Evolutionary conservation across 2,113 vertebrate species (phyloP).

Genomic region (Lepus timidus): DNA sequence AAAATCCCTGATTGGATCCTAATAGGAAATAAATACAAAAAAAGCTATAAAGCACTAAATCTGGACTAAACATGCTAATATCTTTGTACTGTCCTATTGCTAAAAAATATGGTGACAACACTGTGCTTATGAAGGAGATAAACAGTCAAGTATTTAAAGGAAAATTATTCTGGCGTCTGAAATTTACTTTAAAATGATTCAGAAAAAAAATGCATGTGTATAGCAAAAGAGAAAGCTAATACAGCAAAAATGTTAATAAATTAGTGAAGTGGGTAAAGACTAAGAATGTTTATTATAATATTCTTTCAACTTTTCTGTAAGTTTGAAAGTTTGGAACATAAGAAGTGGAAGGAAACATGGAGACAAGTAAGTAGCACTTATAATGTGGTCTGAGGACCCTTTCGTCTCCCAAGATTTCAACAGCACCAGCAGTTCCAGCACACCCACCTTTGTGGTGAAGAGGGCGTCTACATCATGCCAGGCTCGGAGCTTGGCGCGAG

Average conservation of each 20-base stretch:
- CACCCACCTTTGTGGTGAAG: constrained; percentile 93
- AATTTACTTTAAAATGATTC: constrained; percentile 47
- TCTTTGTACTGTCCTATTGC: not conserved
- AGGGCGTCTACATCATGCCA: constrained; percentile 96
- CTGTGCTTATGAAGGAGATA: not conserved
- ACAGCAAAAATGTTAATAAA: constrained; percentile 23
- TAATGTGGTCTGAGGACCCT: not conserved
- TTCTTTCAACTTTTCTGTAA: constrained; percentile 40
- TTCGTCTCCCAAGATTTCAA: not conserved
- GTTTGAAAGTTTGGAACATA: constrained; percentile 51
- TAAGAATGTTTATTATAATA: not conserved
- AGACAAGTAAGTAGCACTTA: not conserved
- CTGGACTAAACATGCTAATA: not conserved
- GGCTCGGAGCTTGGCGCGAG: constrained; percentile 94
- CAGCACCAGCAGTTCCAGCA: not conserved
- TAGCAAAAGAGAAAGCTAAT: not conserved
- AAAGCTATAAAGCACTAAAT: not conserved
- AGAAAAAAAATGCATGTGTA: not conserved
- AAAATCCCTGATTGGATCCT: not conserved
- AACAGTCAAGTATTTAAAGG: constrained; percentile 27
- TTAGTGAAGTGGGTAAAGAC: not conserved
- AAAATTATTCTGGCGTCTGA: not conserved
- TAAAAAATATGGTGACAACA: not conserved
- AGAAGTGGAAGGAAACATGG: not conserved
- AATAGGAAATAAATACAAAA: not conserved